Evolutionary conservation across 2,888 invertebrate genomes (phyloP), one percentile per base, ranked within the genome.

Genomic region (Pollenia angustigena): DNA sequence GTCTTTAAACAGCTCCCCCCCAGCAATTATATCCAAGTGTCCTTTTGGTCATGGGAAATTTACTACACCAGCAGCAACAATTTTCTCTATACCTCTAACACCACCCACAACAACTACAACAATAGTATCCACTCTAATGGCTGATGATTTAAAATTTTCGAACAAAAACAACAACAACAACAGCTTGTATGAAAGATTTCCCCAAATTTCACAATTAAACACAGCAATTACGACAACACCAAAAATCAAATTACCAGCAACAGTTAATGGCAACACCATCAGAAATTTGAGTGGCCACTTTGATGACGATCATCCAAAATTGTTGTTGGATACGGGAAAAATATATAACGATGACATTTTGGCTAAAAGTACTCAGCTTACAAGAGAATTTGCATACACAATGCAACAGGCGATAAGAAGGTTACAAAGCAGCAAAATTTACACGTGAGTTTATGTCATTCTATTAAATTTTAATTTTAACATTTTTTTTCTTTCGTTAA

Each of bases 311-410:
- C 40, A 62, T 71, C 23, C 23, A 44, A 44, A 56, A 56, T 32
- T 78, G 48, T 50, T 79, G 40, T 50, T 74, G 58, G 12, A 48
- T 42, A 32, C 50, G 14, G 42, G n/a, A n/a, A 64, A 80, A 46
- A 56, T 80, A 11, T 78, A 87, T 18, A 81, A 84, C 40, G 87
- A 69, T 74, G 87, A 84, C 81, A 84, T 87, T 78, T 81, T 93
- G 18, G 93, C 93, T 64, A 87, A 92, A 62, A 90, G 90, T 82
- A 93, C 93, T 54, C 91, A 92, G 84, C 88, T 91, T 87, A 92
- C 93, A 60, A 91, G 91, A 71, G 88, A 90, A 87, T 88, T 90
- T 50, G 81, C 90, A 12, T 88, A 89, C 4, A 90, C 88, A 54
- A 83, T 91, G 62, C 87, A 89, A 71, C 89, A 90, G 46, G 82